phyloP scores from a whole-genome alignment of 2,797 vertebrate species.

The Falco berigora region DNA sequence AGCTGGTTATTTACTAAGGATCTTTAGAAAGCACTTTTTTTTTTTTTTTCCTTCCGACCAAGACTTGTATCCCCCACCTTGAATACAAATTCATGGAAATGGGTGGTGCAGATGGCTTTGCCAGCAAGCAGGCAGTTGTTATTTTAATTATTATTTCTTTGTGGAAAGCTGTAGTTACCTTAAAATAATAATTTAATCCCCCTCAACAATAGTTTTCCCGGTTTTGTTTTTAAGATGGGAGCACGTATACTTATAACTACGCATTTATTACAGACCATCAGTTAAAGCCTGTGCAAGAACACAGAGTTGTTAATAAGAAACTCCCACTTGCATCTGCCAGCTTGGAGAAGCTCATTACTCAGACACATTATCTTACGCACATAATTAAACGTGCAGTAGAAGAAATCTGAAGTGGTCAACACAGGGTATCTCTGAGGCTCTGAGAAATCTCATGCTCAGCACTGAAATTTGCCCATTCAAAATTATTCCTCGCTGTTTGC shows the following conservation, averaged over 20 bases:
- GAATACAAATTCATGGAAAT: slow-evolving; percentile 69
- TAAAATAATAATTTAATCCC: slow-evolving; percentile 57
- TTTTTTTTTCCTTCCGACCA: slow-evolving; percentile 25
- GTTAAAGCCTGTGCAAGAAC: slow-evolving; percentile 6
- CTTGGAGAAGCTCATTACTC: slow-evolving; percentile 25
- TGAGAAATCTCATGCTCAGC: background rate
- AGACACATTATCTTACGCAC: background rate
- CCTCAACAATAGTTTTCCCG: slow-evolving; percentile 45
- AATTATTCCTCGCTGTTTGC: background rate
- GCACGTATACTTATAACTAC: slow-evolving; percentile 3
- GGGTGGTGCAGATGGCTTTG: slow-evolving; percentile 60
- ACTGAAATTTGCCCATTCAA: background rate
- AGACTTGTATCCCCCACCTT: slow-evolving; percentile 16
- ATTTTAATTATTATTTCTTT: slow-evolving; percentile 62
- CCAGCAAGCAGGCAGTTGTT: slow-evolving; percentile 55
- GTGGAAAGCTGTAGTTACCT: slow-evolving; percentile 47
- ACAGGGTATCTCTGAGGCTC: background rate
- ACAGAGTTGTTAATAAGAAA: slow-evolving; percentile 41
- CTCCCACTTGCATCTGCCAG: slow-evolving; percentile 45
- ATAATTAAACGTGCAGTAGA: background rate
- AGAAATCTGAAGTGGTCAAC: background rate
- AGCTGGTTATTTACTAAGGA: slow-evolving; percentile 65
- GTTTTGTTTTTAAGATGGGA: slow-evolving; percentile 26
- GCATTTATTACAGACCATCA: slow-evolving; percentile 20
- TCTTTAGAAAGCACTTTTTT: slow-evolving; percentile 42